Percentiles rank a stretch among this genome's conserved stretches.
These are phyloP conservation scores for Apis dorsata DNA, from an alignment of 1,140 invertebrate genomes.

Conservation along the genomic window DNA sequence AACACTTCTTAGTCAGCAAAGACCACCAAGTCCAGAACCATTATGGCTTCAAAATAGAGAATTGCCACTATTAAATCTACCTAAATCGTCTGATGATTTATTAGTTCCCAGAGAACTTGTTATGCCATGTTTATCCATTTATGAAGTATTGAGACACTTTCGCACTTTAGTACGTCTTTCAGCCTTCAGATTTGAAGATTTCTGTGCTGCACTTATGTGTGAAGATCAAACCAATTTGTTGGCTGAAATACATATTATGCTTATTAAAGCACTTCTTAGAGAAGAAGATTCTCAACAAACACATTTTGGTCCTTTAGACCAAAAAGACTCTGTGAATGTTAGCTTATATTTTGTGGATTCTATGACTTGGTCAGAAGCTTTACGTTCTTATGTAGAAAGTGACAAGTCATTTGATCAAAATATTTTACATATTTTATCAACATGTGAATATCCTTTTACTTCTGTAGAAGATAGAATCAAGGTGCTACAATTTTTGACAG, in stretches of 20 bases:
- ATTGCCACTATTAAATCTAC: conserved; percentile 88
- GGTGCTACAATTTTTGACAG: conserved; percentile 94
- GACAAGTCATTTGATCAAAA: conserved; percentile 89
- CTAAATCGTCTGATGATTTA: conserved; percentile 94
- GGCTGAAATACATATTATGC: conserved; percentile 94
- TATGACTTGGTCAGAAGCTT: conserved; percentile 96
- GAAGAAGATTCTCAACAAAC: conserved; percentile 98
- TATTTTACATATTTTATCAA: conserved; percentile 85
- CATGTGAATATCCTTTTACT: conserved; percentile 94
- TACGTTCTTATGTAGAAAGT: conserved; percentile 93
- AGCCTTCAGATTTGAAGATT: conserved; percentile 97
- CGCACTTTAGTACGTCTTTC: conserved; percentile 93
- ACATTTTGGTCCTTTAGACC: conserved; percentile 96
- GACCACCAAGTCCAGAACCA: conserved; percentile 91
- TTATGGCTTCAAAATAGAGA: conserved; percentile 91
- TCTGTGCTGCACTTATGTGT: conserved; percentile 93
- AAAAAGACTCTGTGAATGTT: conserved; percentile 97
- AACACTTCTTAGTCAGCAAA: conserved; percentile 75
- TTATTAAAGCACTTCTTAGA: conserved; percentile 93
- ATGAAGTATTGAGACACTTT: conserved; percentile 96
- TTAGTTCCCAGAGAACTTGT: conserved; percentile 89
- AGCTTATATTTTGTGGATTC: conserved; percentile 94
- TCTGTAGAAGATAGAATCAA: conserved; percentile 89
- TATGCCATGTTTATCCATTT: conserved; percentile 91
- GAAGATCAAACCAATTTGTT: conserved; percentile 95